phyloP scores from a whole-genome alignment of 2,113 vertebrate species.

The Phrynosoma blainvillii region DNA sequence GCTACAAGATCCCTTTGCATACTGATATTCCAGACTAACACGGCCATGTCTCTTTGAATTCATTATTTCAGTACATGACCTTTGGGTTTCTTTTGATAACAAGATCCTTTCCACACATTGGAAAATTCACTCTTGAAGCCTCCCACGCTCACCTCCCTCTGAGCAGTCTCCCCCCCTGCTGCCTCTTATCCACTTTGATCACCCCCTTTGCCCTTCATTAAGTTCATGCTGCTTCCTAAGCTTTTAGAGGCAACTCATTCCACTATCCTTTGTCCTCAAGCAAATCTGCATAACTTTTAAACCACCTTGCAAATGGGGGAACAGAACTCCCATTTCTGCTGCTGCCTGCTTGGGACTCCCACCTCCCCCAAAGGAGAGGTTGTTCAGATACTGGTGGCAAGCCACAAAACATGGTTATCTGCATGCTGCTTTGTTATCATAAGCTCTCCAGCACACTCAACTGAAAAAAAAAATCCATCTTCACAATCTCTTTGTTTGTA shows the following conservation, averaged over 20 bases:
- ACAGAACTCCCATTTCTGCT: background rate
- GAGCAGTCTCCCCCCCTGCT: too few relatives aligned
- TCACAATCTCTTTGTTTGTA: background rate
- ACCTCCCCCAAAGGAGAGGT: background rate
- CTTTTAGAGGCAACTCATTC: background rate
- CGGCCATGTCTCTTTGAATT: background rate
- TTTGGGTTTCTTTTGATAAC: background rate
- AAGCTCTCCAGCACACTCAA: background rate
- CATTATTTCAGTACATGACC: rapidly evolving
- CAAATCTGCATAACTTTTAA: background rate
- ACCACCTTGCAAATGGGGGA: background rate
- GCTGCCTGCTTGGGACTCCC: background rate
- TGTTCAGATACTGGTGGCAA: background rate
- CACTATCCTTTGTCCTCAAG: background rate
- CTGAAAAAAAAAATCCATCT: background rate
- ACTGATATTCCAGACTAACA: too few relatives aligned
- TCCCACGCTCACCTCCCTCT: background rate
- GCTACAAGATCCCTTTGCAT: too few relatives aligned
- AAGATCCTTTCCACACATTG: background rate
- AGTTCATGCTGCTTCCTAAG: background rate
- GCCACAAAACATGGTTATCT: background rate
- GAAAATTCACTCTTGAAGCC: background rate
- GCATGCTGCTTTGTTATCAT: background rate
- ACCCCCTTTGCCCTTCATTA: background rate
- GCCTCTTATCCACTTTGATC: background rate